Conservation (phyloP, 2,797 vertebrate species). For the Schizopygopsis pylzovi region DNA sequence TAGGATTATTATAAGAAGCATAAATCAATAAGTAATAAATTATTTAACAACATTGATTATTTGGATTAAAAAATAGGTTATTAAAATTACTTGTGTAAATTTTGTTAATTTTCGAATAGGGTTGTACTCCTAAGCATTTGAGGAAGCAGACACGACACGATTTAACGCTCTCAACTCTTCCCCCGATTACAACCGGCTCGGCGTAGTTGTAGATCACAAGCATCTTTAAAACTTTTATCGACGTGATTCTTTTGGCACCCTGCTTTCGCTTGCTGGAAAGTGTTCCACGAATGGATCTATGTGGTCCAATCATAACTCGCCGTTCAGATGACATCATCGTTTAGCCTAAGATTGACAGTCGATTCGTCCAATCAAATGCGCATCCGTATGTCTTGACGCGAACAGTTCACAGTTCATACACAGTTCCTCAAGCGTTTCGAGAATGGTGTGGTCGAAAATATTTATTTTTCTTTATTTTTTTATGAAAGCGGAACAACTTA, state of each 20-base stretch:
- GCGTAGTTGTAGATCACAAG: too few species aligned
- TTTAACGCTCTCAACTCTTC: too few species aligned
- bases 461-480: not conserved
- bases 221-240: not conserved
- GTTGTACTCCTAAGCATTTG: too few species aligned
- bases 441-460: too few species aligned
- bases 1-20: too few species aligned
- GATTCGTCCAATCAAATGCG: constrained; percentile 29
- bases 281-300: not conserved
- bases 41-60: not conserved
- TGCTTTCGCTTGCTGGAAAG: not conserved
- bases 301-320: constrained; percentile 10
- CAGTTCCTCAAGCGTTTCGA: not conserved
- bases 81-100: too few species aligned
- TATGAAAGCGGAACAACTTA: not conserved
- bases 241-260: not conserved
- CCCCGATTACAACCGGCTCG: too few species aligned
- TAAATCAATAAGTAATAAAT: not conserved
- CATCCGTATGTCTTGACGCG: constrained; percentile 9
- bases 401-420: constrained; percentile 26
- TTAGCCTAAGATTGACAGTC: not conserved
- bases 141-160: too few species aligned
- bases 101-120: too few species aligned
- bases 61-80: too few species aligned
- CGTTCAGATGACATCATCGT: not conserved